Conservation (phyloP, 2,888 invertebrate genomes). For the Gibbula magus region DNA sequence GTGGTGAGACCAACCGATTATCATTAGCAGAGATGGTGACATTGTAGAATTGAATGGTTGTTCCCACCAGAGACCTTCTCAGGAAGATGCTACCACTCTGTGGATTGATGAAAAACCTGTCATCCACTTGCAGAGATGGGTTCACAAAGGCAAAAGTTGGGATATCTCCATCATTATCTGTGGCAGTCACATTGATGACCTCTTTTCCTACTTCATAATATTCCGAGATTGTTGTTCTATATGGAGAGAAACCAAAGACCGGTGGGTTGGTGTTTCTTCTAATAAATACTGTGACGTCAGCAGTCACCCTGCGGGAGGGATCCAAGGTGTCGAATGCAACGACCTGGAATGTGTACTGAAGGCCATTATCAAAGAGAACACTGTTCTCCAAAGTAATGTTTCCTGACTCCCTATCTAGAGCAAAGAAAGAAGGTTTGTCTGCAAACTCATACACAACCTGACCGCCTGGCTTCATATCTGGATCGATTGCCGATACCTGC, state of each 20-base stretch:
- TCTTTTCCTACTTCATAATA: constrained; percentile 44
- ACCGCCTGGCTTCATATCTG: constrained; percentile 42
- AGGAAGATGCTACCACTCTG: constrained; percentile 53
- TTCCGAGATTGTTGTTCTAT: constrained; percentile 40
- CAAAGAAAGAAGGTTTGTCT: constrained; percentile 47
- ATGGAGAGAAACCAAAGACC: constrained; percentile 28
- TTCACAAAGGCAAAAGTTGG: constrained; percentile 29
- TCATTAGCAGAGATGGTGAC: constrained; percentile 10
- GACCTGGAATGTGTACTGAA: constrained; percentile 37
- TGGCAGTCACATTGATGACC: constrained; percentile 52
- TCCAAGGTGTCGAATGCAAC: constrained; percentile 49
- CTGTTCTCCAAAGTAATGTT: constrained; percentile 20
- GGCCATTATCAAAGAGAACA: not conserved
- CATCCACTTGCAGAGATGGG: constrained; percentile 33
- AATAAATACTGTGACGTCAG: constrained; percentile 51
- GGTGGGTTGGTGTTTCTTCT: constrained; percentile 49
- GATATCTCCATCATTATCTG: constrained; percentile 45
- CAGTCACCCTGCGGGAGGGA: constrained; percentile 47
- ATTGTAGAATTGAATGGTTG: not conserved
- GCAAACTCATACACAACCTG: constrained; percentile 43
- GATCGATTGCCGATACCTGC: constrained; percentile 48
- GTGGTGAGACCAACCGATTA: not conserved
- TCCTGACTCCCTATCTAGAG: constrained; percentile 32
- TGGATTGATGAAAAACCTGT: constrained; percentile 60
- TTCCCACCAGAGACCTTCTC: constrained; percentile 2